Evolutionary conservation across 2,888 invertebrate genomes (phyloP).

Genomic region (Ormia ochracea): DNA sequence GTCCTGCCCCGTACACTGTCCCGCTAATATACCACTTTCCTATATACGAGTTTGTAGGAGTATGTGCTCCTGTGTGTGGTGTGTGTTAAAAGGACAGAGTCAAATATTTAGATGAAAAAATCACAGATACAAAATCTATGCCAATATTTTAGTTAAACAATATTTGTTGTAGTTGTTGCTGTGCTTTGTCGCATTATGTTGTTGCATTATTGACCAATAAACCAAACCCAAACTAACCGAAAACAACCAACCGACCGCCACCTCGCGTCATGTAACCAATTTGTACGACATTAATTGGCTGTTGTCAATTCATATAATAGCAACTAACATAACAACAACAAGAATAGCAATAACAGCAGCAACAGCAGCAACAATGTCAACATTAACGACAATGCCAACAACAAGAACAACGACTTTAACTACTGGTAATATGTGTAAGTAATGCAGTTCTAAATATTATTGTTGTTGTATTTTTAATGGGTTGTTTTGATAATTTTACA

Average conservation of each 20-base stretch:
- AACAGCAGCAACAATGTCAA: constrained; percentile 20
- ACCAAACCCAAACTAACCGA: constrained; percentile 60
- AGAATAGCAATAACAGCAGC: constrained; percentile 15
- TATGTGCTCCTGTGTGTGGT: neutral
- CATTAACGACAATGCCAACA: constrained; percentile 27
- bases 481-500: constrained; percentile 42
- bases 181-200: constrained; percentile 42
- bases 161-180: constrained; percentile 34
- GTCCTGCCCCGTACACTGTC: neutral
- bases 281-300: constrained; percentile 66
- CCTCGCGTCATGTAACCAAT: constrained; percentile 63
- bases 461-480: constrained; percentile 17
- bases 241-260: constrained; percentile 48
- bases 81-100: constrained; percentile 21
- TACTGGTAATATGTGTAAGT: constrained; percentile 32
- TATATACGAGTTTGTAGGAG: neutral
- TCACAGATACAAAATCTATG: constrained; percentile 43
- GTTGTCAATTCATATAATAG: constrained; percentile 62
- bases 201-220: constrained; percentile 55
- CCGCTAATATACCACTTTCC: neutral
- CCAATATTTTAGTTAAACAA: constrained; percentile 46
- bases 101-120: constrained; percentile 31
- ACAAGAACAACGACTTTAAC: constrained; percentile 42
- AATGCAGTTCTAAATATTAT: constrained; percentile 18
- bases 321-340: constrained; percentile 25